Evolutionary conservation across 2,113 vertebrate genomes (phyloP).

Genomic region (Tretioscincus oriximinensis): DNA sequence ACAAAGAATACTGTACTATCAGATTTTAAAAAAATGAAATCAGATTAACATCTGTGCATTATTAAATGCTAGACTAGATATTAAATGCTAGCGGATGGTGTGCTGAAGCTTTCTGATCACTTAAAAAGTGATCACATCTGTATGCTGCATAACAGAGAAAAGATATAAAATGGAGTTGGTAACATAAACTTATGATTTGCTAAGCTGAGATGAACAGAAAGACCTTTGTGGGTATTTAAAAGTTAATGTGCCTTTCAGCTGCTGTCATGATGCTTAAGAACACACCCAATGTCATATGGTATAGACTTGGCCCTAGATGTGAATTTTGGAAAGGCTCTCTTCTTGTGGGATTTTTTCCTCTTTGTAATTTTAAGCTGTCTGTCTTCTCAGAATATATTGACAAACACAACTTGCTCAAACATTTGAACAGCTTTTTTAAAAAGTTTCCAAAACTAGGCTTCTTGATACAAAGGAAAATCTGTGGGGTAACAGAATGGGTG

Average conservation of each 20-base stretch:
- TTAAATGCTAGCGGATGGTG: not conserved
- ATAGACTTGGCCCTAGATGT: not conserved
- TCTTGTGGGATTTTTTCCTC: not conserved
- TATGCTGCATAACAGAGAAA: not conserved
- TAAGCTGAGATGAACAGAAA: not conserved
- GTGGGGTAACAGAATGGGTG: not conserved
- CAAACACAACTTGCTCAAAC: not conserved
- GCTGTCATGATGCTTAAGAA: not conserved
- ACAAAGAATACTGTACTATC: not conserved
- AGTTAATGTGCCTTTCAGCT: not conserved
- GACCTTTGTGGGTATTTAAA: not conserved
- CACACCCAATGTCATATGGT: not conserved
- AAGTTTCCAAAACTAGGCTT: not conserved
- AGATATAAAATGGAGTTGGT: not conserved
- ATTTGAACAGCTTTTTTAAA: constrained; percentile 15
- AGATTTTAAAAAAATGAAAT: not conserved
- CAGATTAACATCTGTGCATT: not conserved
- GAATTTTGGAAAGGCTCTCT: not conserved
- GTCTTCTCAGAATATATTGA: not conserved
- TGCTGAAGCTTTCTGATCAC: not conserved
- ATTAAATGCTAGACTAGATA: no score
- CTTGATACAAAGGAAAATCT: not conserved
- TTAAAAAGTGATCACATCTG: not conserved
- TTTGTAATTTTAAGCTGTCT: not conserved
- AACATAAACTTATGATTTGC: no score